These are phyloP conservation scores for Botia kubotai DNA, from an alignment of 2,797 vertebrate genomes.

Conservation along the genomic window DNA sequence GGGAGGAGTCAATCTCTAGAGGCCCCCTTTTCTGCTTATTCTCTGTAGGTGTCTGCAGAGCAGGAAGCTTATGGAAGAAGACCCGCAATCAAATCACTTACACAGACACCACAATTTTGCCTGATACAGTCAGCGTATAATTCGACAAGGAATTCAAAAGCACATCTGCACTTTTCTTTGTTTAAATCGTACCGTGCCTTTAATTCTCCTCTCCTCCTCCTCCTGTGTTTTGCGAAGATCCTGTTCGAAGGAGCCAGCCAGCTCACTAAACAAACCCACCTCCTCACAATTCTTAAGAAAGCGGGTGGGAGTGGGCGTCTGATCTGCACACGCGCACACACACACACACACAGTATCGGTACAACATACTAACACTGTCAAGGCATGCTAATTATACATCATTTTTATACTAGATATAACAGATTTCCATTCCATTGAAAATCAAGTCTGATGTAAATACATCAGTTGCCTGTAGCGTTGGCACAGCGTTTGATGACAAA, in stretches of 20 bases:
- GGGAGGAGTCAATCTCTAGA: constrained; percentile 90
- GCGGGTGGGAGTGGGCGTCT: constrained; percentile 96
- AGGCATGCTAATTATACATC: not conserved
- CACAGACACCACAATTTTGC: not conserved
- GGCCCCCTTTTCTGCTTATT: constrained; percentile 90
- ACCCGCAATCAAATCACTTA: constrained; percentile 23
- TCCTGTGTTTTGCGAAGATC: constrained; percentile 92
- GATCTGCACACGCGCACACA: constrained; percentile 78
- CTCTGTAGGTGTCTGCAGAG: constrained; percentile 84
- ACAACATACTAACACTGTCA: not conserved
- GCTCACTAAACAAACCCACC: constrained; percentile 95
- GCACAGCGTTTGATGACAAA: not conserved
- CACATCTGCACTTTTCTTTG: not conserved
- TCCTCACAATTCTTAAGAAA: constrained; percentile 99
- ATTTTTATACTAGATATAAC: not conserved
- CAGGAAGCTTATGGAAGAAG: constrained; percentile 46
- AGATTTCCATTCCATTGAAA: too few relatives aligned
- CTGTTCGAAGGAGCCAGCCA: constrained; percentile 93
- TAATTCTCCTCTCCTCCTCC: constrained; percentile 84
- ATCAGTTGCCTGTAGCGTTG: not conserved
- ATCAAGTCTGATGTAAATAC: too few relatives aligned
- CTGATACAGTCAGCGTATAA: not conserved
- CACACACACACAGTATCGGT: constrained; percentile 7
- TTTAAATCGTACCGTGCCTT: constrained; percentile 68
- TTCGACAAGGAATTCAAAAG: not conserved